Conservation (phyloP, 1,140 invertebrate species). For the Drosophila paulistorum region DNA sequence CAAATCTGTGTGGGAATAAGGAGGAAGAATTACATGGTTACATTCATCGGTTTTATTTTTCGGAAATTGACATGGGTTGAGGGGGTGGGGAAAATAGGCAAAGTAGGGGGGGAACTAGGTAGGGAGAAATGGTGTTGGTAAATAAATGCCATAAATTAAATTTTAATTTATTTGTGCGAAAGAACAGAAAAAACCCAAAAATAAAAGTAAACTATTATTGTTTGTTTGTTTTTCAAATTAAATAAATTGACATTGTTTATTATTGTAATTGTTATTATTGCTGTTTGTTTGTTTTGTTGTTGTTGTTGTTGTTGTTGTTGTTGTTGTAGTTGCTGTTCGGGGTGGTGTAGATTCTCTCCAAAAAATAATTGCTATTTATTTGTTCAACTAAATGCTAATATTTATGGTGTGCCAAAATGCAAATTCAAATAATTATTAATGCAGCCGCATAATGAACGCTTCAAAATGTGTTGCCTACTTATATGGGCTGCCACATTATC, state of each 20-base stretch:
- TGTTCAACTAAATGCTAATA: conserved; percentile 71
- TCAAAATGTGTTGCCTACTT: conserved; percentile 22
- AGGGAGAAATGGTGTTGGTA: not conserved
- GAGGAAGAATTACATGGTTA: conserved; percentile 9
- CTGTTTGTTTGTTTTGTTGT: not conserved
- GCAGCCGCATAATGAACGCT: conserved; percentile 15
- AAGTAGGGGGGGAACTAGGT: not conserved
- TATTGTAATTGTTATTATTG: conserved; percentile 26
- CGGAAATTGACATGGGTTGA: not conserved
- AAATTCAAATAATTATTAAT: conserved; percentile 47
- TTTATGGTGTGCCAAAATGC: conserved; percentile 60
- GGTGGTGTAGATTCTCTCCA: not conserved
- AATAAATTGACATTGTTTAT: conserved; percentile 43
- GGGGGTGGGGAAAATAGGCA: not conserved
- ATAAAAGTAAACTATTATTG: conserved; percentile 34
- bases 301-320: not conserved
- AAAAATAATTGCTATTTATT: conserved; percentile 70
- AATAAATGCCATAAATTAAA: conserved; percentile 42
- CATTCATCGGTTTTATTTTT: not conserved
- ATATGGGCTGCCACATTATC: conserved; percentile 29
- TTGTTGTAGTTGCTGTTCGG: too few species aligned
- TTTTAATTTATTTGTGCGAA: conserved; percentile 44
- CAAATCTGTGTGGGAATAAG: conserved; percentile 68
- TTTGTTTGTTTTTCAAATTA: conserved; percentile 46
- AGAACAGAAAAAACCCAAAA: conserved; percentile 20